Base-by-base conservation (phyloP, 2,797 vertebrate genomes). In the Pseudomugil tenellus region DNA sequence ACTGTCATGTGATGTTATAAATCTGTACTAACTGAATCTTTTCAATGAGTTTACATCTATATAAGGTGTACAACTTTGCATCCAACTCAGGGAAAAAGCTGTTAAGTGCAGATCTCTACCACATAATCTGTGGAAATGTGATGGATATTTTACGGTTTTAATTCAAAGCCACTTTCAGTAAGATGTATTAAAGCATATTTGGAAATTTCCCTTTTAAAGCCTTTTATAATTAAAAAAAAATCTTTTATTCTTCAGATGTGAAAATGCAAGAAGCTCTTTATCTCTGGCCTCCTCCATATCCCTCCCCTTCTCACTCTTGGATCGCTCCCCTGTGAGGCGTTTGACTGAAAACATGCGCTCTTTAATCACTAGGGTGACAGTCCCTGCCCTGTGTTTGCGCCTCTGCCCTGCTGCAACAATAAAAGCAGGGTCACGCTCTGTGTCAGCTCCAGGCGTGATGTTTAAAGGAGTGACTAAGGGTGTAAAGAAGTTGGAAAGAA, bases 311-410 rank as follows among this genome's bases (percentile, higher is more conserved):
- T 52, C 60, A 76, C 70, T 58, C 74, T 73, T 74, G 83, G 73
- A 83, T 86, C 43, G 25, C 85, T 80, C 88, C 87, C 89, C 86
- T 87, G 81, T 75, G 82, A 87, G 86, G 76, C 60, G 62, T 83
- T 89, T 92, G 90, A 92, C 87, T 91, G 85, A 88, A 91, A 89
- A 92, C 91, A 92, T 91, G 90, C 84, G 70, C 85, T 92, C 91
- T 89, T 92, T 92, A 92, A 93, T 92, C 90, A 93, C 87, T 26
- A 58, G 84, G 90, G 90, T 92, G 89, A 93, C 90, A 91, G 85
- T 81, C 84, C 84, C 77, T 87, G 88, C 86, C 87, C 87, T 72
- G 80, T 87, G 84, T 87, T 90, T 90, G 85, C 63, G 84, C 88
- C 89, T 90, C 81, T 81, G 83, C 85, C 82, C 87, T 37, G 3